Evolutionary conservation across 2,888 invertebrate species (phyloP).

Genomic region (Parelbella ahira): DNA sequence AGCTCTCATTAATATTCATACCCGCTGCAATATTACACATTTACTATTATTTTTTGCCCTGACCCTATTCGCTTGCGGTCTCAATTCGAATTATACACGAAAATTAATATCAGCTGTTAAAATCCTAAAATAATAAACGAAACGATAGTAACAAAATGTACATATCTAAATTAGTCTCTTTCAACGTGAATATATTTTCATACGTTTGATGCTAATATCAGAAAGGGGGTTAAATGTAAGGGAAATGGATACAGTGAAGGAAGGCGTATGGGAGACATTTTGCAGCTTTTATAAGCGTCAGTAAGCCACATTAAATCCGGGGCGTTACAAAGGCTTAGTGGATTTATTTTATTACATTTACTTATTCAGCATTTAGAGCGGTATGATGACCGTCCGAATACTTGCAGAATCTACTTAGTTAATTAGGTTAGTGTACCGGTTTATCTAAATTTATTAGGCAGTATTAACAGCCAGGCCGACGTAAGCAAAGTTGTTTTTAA

Average conservation of each 20-base stretch:
- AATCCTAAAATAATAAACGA: neutral
- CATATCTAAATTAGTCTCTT: neutral
- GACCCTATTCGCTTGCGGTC: too few species aligned
- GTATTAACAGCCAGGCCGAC: too few species aligned
- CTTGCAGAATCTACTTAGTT: constrained; percentile 55
- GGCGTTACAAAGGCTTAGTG: constrained; percentile 55
- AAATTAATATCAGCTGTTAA: too few species aligned
- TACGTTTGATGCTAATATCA: constrained; percentile 27
- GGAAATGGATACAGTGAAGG: constrained; percentile 34
- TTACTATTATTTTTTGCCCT: too few species aligned
- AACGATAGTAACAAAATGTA: neutral
- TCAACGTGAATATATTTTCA: constrained; percentile 26
- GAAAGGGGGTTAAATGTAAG: constrained; percentile 29
- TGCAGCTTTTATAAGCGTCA: constrained; percentile 54
- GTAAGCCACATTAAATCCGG: constrained; percentile 59
- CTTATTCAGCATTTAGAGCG: constrained; percentile 55
- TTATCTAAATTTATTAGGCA: too few species aligned
- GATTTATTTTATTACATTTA: constrained; percentile 72
- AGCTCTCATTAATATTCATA: constrained; percentile 49
- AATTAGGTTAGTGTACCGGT: too few species aligned
- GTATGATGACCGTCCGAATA: constrained; percentile 46
- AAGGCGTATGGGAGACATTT: constrained; percentile 45
- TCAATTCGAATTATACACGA: too few species aligned
- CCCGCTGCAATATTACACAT: constrained; percentile 33
- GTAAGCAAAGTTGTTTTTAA: too few species aligned